phyloP scores from a whole-genome alignment of 1,140 invertebrate species.

The Cherax destructor region DNA sequence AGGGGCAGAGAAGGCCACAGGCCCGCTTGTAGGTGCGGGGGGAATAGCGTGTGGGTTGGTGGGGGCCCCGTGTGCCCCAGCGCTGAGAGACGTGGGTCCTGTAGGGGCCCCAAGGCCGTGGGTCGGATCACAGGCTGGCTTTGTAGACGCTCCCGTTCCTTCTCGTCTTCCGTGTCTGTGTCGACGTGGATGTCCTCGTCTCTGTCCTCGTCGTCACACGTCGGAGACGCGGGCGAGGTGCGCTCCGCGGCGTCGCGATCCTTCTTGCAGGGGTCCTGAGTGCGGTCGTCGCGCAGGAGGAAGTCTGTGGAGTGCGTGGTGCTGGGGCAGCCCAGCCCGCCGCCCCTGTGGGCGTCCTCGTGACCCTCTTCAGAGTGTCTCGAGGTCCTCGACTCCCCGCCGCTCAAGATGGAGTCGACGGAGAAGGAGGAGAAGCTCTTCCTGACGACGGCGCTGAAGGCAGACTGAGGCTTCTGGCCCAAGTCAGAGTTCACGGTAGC shows the following conservation, averaged over 20 bases:
- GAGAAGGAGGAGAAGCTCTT: constrained; percentile 71
- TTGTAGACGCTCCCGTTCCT: constrained; percentile 44
- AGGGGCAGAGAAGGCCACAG: constrained; percentile 58
- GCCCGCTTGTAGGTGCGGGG: constrained; percentile 55
- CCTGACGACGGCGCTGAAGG: constrained; percentile 71
- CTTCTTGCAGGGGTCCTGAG: constrained; percentile 30
- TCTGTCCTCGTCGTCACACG: constrained; percentile 36
- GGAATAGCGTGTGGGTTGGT: constrained; percentile 41
- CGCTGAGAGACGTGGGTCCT: constrained; percentile 47
- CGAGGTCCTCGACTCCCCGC: constrained; percentile 49
- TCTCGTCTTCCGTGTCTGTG: constrained; percentile 63
- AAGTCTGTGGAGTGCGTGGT: constrained; percentile 51
- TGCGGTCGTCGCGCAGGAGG: constrained; percentile 48
- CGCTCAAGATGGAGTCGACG: constrained; percentile 69
- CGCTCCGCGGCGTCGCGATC: constrained; percentile 4
- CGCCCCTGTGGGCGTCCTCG: constrained; percentile 18
- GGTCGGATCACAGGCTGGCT: constrained; percentile 51
- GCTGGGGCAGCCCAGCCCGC: constrained; percentile 17
- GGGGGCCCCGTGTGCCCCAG: constrained; percentile 51
- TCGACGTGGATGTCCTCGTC: constrained; percentile 64
- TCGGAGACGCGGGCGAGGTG: constrained; percentile 13
- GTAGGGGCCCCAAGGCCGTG: constrained; percentile 54
- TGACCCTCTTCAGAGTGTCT: constrained; percentile 34
- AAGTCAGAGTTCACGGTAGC: constrained; percentile 63
- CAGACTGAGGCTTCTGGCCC: constrained; percentile 71